These are phyloP conservation scores for Mya arenaria DNA, from an alignment of 1,140 invertebrate species.

Conservation along the genomic window DNA sequence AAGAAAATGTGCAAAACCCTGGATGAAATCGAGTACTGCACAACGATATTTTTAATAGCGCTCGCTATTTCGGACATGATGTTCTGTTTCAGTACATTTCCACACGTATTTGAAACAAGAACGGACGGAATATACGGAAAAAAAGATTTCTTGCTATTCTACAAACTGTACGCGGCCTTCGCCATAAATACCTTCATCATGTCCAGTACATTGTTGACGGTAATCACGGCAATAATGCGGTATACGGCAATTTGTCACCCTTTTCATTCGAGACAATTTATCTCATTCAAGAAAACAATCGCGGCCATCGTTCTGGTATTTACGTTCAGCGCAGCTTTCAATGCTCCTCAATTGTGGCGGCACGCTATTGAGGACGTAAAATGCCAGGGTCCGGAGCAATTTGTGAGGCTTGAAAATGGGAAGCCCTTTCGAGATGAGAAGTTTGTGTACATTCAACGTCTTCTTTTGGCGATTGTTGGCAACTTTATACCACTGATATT, in stretches of 20 bases:
- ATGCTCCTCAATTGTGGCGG: conserved; percentile 68
- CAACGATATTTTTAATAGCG: conserved; percentile 70
- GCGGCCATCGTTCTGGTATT: conserved; percentile 61
- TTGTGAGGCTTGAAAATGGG: conserved; percentile 13
- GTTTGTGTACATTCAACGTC: conserved; percentile 67
- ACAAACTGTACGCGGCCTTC: conserved; percentile 66
- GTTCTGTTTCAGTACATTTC: conserved; percentile 71
- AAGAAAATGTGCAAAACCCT: conserved; percentile 66
- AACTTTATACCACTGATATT: conserved; percentile 72
- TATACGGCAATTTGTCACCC: conserved; percentile 76
- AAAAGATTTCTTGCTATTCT: conserved; percentile 68
- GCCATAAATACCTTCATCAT: conserved; percentile 75
- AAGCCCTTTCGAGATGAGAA: conserved; percentile 45
- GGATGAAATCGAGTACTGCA: conserved; percentile 66
- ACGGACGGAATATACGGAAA: conserved; percentile 47
- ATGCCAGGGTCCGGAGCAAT: neutral
- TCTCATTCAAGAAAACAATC: conserved; percentile 63
- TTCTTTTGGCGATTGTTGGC: conserved; percentile 73
- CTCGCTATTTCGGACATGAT: conserved; percentile 71
- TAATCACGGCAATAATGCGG: conserved; percentile 71
- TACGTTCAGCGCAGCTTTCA: conserved; percentile 65
- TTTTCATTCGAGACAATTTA: conserved; percentile 68
- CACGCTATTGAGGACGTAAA: conserved; percentile 46
- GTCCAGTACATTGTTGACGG: conserved; percentile 72
- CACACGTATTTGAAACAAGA: conserved; percentile 62